These are phyloP conservation scores for Sarcophaga carnaria DNA, from an alignment of 2,888 invertebrate genomes.

Conservation along the genomic window DNA sequence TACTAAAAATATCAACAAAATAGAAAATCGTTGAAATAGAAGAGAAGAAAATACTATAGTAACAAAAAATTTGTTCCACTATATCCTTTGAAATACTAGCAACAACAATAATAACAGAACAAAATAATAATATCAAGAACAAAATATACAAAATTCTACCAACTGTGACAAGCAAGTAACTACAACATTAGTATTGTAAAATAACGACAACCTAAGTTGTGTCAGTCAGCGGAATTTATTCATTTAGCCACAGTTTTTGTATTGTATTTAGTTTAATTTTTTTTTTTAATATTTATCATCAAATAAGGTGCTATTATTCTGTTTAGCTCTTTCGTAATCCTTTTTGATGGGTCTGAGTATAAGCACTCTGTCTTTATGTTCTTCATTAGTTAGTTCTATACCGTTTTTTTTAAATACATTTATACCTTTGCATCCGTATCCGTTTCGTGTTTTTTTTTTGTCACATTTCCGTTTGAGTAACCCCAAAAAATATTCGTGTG, in stretches of 20 bases:
- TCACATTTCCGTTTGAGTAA: constrained; percentile 64
- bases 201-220: constrained; percentile 47
- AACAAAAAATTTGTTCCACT: constrained; percentile 4
- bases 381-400: not conserved
- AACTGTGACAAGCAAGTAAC: not conserved
- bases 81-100: constrained; percentile 22
- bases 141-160: not conserved
- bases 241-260: not conserved
- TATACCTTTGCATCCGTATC: constrained; percentile 63
- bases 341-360: not conserved
- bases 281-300: constrained; percentile 17
- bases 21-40: constrained; percentile 47
- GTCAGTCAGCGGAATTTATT: constrained; percentile 49
- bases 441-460: constrained; percentile 46
- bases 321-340: not conserved
- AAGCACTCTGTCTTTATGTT: not conserved
- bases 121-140: constrained; percentile 15
- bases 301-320: constrained; percentile 47
- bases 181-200: constrained; percentile 32
- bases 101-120: constrained; percentile 16
- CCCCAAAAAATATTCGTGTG: constrained; percentile 56
- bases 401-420: constrained; percentile 32
- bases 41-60: not conserved
- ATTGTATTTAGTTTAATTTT: constrained; percentile 15
- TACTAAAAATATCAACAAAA: constrained; percentile 49